These are phyloP conservation scores for Gobio gobio DNA, from an alignment of 2,113 vertebrate genomes.

Conservation along the genomic window DNA sequence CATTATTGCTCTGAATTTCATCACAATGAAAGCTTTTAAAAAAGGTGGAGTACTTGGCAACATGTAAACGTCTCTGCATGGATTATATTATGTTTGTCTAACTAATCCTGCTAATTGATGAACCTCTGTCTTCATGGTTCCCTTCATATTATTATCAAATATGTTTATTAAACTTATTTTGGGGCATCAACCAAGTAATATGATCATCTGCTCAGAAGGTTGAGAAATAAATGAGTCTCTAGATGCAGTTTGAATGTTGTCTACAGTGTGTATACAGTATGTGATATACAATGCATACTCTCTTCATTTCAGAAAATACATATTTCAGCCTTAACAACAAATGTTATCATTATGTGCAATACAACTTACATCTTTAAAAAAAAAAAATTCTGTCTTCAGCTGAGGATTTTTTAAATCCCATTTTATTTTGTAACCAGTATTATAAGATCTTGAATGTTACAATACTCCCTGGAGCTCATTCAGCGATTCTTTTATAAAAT, in stretches of 20 bases:
- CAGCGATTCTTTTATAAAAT: neutral
- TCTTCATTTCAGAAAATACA: neutral
- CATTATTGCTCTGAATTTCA: conserved; percentile 80
- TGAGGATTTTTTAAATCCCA: neutral
- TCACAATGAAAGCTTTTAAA: conserved; percentile 80
- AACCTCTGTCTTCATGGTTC: conserved; percentile 72
- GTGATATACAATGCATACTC: conserved; percentile 18
- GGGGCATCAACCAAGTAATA: conserved; percentile 79
- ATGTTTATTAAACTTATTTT: conserved; percentile 84
- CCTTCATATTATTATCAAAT: conserved; percentile 74
- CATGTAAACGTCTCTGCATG: conserved; percentile 77
- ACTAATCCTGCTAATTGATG: conserved; percentile 81
- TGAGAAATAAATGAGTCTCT: neutral
- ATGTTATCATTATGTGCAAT: neutral
- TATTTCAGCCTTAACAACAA: neutral
- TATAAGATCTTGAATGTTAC: neutral
- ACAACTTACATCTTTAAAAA: too few relatives aligned
- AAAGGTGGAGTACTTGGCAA: conserved; percentile 75
- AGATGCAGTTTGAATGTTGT: neutral
- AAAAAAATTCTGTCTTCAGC: neutral
- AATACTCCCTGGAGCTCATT: neutral
- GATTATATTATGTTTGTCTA: conserved; percentile 77
- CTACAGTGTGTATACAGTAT: neutral
- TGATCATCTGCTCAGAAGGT: conserved; percentile 75
- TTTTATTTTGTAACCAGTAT: conserved; percentile 3